A percentile compares a stretch with the other conserved stretches of the same genome.
Evolutionary conservation across 2,113 vertebrate species (phyloP).

Genomic region (Lagopus leucura): DNA sequence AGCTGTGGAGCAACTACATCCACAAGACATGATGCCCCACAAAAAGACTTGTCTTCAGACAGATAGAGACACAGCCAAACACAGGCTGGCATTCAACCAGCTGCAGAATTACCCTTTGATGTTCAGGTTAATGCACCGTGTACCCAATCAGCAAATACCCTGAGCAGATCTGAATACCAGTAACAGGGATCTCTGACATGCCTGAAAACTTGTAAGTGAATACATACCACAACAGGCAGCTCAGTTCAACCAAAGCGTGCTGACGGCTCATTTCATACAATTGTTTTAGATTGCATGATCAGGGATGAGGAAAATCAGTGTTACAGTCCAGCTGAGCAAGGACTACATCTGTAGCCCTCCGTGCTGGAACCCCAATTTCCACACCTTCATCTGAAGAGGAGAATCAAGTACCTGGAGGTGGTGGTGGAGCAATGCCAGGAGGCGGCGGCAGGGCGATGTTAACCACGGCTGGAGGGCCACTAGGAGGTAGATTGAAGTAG

Average conservation of each 20-base stretch:
- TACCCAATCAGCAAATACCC: constrained; percentile 9
- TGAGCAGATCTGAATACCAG: not conserved
- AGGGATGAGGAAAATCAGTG: constrained; percentile 11
- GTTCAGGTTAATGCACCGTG: not conserved
- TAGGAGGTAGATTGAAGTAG: constrained; percentile 93
- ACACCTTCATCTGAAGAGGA: not conserved
- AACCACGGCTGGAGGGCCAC: constrained; percentile 87
- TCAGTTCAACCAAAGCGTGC: constrained; percentile 17
- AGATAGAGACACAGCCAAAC: not conserved
- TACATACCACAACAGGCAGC: not conserved
- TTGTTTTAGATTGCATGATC: not conserved
- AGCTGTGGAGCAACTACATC: not conserved
- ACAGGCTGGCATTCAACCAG: not conserved
- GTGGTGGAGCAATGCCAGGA: constrained; percentile 88
- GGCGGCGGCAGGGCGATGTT: constrained; percentile 92
- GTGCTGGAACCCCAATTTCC: not conserved
- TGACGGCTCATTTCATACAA: constrained; percentile 30
- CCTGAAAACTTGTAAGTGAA: constrained; percentile 14
- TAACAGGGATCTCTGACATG: not conserved
- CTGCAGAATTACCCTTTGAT: not conserved
- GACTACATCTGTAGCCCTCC: not conserved
- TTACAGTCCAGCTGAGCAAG: not conserved
- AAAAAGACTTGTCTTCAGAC: not conserved
- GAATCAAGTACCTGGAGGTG: constrained; percentile 86
- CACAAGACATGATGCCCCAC: not conserved